Conservation (phyloP, 2,113 vertebrate species). For the Pungitius pungitius region DNA sequence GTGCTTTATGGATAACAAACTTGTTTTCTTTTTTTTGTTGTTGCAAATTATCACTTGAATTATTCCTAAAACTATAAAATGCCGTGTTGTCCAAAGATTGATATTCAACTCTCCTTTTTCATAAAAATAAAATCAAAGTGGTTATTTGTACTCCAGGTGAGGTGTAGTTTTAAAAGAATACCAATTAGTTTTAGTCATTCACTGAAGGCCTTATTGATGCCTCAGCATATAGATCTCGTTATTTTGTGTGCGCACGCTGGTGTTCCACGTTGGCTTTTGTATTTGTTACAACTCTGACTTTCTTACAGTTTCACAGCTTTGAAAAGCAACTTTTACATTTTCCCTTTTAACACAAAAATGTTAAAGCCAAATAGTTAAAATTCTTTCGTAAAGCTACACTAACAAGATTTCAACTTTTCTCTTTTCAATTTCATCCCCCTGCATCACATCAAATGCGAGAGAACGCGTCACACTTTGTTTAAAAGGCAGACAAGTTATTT, state of each 20-base stretch:
- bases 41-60: neutral
- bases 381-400: constrained; percentile 20
- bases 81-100: neutral
- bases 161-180: constrained; percentile 21
- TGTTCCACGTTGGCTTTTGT: neutral
- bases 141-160: constrained; percentile 17
- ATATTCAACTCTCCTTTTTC: neutral
- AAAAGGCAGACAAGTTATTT: constrained; percentile 14
- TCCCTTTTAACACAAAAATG: neutral
- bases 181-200: constrained; percentile 24
- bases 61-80: neutral
- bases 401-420: constrained; percentile 13
- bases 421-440: neutral
- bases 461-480: neutral
- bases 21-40: neutral
- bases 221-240: constrained; percentile 3
- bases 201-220: constrained; percentile 17
- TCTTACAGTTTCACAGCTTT: neutral
- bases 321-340: neutral
- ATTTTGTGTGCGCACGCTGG: neutral
- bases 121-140: constrained; percentile 10
- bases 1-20: neutral
- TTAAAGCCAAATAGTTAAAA: neutral
- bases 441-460: neutral
- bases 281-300: neutral